Percentiles rank a stretch among this genome's conserved stretches.
Evolutionary conservation across 2,113 vertebrate genomes (phyloP).

Genomic region (Thermophis baileyi): DNA sequence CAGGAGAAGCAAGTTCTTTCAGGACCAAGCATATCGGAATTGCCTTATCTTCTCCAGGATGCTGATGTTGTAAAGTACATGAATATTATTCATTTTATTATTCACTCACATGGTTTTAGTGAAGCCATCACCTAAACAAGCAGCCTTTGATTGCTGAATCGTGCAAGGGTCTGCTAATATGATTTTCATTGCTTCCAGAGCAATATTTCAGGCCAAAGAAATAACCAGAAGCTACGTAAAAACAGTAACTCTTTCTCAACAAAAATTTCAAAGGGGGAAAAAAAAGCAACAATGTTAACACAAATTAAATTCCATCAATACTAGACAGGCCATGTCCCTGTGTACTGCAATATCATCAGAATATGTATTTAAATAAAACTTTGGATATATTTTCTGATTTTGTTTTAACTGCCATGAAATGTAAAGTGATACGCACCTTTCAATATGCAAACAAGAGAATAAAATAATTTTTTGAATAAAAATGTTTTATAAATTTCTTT

Average conservation of each 20-base stretch:
- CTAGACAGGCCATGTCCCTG: background rate
- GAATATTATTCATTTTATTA: background rate
- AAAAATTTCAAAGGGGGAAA: background rate
- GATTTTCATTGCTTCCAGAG: background rate
- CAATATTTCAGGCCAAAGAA: background rate
- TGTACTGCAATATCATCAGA: background rate
- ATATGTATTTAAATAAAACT: background rate
- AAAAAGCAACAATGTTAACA: rapidly evolving
- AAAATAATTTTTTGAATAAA: background rate
- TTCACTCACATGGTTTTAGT: background rate
- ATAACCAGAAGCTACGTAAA: background rate
- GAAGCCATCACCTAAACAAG: background rate
- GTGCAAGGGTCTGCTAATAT: background rate
- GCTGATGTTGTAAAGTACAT: background rate
- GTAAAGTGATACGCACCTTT: background rate
- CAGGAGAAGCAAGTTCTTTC: background rate
- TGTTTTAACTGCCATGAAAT: background rate
- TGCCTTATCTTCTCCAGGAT: background rate
- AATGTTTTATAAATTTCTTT: background rate
- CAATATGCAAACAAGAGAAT: background rate
- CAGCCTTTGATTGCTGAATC: background rate
- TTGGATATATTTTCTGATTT: background rate
- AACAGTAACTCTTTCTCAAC: background rate
- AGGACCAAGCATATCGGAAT: background rate
- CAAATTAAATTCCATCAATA: background rate